Percentiles rank a stretch among this genome's conserved stretches.
Conservation (phyloP, 2,113 vertebrate genomes). For the Epinephelus cyanopodus region DNA sequence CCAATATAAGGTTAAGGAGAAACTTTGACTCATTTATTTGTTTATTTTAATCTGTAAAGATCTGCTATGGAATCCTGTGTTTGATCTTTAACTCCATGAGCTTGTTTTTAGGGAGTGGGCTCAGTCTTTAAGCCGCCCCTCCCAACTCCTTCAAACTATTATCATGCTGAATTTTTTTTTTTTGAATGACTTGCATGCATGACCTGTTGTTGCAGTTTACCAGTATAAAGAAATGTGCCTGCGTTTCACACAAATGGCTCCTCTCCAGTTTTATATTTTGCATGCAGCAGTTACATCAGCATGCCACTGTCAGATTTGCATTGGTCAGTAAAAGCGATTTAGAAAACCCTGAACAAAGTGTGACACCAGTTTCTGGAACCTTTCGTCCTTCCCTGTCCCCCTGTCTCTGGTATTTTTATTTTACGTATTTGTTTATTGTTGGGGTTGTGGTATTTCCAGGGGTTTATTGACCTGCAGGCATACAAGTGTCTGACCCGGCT, state of each 20-base stretch:
- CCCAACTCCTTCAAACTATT: constrained; percentile 22
- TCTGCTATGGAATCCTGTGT: constrained; percentile 39
- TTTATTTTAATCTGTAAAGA: not conserved
- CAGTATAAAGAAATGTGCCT: constrained; percentile 12
- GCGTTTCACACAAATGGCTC: not conserved
- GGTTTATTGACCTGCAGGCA: constrained; percentile 80
- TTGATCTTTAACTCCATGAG: constrained; percentile 61
- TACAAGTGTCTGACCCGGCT: constrained; percentile 84
- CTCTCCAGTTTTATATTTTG: constrained; percentile 31
- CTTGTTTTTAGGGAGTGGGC: constrained; percentile 64
- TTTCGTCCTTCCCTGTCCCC: not conserved
- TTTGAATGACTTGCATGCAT: constrained; percentile 54
- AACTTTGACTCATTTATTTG: not conserved
- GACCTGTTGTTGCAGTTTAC: not conserved
- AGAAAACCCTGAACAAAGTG: not conserved
- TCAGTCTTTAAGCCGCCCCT: constrained; percentile 12
- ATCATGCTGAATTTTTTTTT: constrained; percentile 61
- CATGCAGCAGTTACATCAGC: constrained; percentile 31
- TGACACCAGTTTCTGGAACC: not conserved
- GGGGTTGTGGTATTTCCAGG: constrained; percentile 80
- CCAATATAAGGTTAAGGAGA: not conserved
- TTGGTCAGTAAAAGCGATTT: not conserved
- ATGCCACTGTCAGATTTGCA: constrained; percentile 10
- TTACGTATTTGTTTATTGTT: constrained; percentile 34
- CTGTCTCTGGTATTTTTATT: constrained; percentile 6